A percentile compares a stretch with the other conserved stretches of the same genome.
These are phyloP conservation scores for Drosophila ogumai DNA, from an alignment of 1,140 invertebrate species.

Conservation along the genomic window DNA sequence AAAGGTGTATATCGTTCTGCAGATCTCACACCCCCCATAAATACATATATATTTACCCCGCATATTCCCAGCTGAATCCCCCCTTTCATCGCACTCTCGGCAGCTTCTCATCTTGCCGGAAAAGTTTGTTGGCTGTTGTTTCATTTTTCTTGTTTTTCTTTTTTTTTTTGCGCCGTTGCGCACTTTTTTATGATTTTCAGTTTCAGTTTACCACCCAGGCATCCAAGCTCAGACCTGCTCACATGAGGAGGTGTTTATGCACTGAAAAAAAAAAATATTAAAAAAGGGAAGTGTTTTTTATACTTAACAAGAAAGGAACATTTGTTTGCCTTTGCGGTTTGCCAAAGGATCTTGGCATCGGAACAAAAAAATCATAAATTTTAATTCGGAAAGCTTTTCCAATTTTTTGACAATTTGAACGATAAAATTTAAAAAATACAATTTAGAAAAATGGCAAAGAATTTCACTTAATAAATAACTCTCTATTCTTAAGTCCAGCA, in stretches of 20 bases:
- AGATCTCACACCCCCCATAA: constrained; percentile 11
- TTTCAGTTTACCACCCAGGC: constrained; percentile 42
- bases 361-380: no score
- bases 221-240: constrained; percentile 6
- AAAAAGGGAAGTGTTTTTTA: not conserved
- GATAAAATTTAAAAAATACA: no score
- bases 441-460: no score
- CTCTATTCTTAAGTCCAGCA: not conserved
- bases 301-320: no score
- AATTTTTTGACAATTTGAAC: no score
- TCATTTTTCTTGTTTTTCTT: constrained; percentile 42
- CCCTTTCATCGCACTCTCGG: constrained; percentile 42
- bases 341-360: no score
- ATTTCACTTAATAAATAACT: not conserved
- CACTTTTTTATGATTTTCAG: constrained; percentile 77
- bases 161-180: constrained; percentile 65
- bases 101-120: constrained; percentile 50
- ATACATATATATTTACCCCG: constrained; percentile 2
- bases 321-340: no score
- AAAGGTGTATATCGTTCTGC: constrained; percentile 52
- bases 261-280: no score
- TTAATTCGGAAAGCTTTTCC: no score
- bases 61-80: constrained; percentile 34
- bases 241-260: constrained; percentile 58
- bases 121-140: constrained; percentile 43